Evolutionary conservation across 2,113 vertebrate species (phyloP).

Genomic region (Dolichallabes microphthalmus): DNA sequence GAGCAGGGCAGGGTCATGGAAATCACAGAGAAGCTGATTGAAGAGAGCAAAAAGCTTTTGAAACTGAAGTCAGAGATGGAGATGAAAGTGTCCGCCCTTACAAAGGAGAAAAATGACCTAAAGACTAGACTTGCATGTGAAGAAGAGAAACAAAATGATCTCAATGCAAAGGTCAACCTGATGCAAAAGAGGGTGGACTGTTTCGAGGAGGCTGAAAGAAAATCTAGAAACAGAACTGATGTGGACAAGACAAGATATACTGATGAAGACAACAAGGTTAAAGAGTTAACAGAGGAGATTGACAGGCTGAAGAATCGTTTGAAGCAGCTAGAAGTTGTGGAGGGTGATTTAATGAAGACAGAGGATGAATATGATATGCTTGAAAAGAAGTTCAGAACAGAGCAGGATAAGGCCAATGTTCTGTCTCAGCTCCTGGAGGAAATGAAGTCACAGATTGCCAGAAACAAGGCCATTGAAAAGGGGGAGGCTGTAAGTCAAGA

Average conservation of each 20-base stretch:
- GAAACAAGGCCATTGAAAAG: constrained; percentile 89
- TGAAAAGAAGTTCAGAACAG: constrained; percentile 88
- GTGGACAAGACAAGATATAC: constrained; percentile 60
- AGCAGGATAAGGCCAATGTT: constrained; percentile 89
- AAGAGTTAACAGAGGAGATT: constrained; percentile 84
- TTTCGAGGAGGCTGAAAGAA: constrained; percentile 78
- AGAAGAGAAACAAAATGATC: constrained; percentile 79
- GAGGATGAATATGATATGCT: constrained; percentile 93
- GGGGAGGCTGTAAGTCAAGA: constrained; percentile 84
- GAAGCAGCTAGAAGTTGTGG: constrained; percentile 88
- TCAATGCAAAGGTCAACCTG: constrained; percentile 74
- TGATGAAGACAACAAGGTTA: constrained; percentile 83
- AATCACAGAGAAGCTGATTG: constrained; percentile 93
- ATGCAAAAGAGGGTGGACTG: constrained; percentile 81
- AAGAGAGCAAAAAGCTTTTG: constrained; percentile 93
- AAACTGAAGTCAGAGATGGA: constrained; percentile 94
- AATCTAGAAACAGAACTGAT: constrained; percentile 70
- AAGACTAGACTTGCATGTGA: constrained; percentile 77
- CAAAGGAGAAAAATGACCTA: constrained; percentile 83
- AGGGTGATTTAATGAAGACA: constrained; percentile 94
- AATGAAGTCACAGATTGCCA: constrained; percentile 84
- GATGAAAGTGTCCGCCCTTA: constrained; percentile 76
- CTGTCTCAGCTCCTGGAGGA: constrained; percentile 88
- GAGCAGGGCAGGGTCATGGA: constrained; percentile 92
- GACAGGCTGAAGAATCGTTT: constrained; percentile 87